phyloP scores from a whole-genome alignment of 1,140 invertebrate species.

The Caenorhabditis inopinata region DNA sequence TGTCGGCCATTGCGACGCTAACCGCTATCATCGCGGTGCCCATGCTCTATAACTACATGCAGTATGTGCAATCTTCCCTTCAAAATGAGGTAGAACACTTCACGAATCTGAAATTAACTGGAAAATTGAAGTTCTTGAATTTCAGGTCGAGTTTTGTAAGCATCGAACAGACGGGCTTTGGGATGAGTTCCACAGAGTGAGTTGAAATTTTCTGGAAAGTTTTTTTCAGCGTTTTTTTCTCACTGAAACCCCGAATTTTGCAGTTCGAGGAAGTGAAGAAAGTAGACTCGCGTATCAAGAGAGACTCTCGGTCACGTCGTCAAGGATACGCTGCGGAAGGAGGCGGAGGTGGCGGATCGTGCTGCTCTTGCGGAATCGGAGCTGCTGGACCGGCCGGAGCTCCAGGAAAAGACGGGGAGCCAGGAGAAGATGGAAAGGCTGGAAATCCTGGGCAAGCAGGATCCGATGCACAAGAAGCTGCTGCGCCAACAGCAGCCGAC shows the following conservation, averaged over 20 bases:
- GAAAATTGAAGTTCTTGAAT: neutral
- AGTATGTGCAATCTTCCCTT: slow-evolving; percentile 49
- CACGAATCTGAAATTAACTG: neutral
- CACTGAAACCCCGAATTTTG: neutral
- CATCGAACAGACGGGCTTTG: slow-evolving; percentile 43
- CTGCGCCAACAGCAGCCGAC: slow-evolving; percentile 21
- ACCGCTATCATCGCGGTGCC: slow-evolving; percentile 51
- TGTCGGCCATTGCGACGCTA: slow-evolving; percentile 49
- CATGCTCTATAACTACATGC: slow-evolving; percentile 54
- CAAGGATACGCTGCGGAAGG: slow-evolving; percentile 4
- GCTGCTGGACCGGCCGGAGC: slow-evolving; percentile 27
- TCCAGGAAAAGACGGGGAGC: slow-evolving; percentile 34
- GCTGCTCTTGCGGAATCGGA: slow-evolving; percentile 43
- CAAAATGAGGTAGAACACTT: slow-evolving; percentile 31
- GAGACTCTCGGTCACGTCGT: slow-evolving; percentile 3
- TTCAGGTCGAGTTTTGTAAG: slow-evolving; percentile 40
- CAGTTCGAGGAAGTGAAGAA: slow-evolving; percentile 40
- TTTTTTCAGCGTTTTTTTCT: neutral
- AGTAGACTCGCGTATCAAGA: slow-evolving; percentile 36
- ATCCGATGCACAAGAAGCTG: slow-evolving; percentile 23
- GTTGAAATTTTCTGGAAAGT: neutral
- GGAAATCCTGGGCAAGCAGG: slow-evolving; percentile 34
- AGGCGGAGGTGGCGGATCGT: slow-evolving; percentile 4
- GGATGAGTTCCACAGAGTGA: slow-evolving; percentile 42
- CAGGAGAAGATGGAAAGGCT: slow-evolving; percentile 39